A percentile compares a stretch with the other conserved stretches of the same genome.
These are phyloP conservation scores for Larimichthys crocea DNA, from an alignment of 2,113 vertebrate genomes.

Conservation along the genomic window DNA sequence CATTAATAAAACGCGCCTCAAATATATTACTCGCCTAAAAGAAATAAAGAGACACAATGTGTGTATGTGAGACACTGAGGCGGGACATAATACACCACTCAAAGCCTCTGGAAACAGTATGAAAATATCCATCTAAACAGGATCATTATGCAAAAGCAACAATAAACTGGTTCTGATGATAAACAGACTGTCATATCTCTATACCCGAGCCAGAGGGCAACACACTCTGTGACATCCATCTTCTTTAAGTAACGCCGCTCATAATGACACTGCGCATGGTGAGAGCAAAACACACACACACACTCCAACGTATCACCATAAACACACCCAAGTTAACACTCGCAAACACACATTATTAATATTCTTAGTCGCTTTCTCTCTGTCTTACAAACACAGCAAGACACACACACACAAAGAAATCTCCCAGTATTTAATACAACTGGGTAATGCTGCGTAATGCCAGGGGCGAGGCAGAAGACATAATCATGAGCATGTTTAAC, in stretches of 20 bases:
- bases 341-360: slow-evolving; percentile 61
- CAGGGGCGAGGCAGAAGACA: slow-evolving; percentile 65
- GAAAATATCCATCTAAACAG: slow-evolving; percentile 69
- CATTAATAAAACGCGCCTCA: slow-evolving; percentile 8
- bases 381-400: slow-evolving; percentile 42
- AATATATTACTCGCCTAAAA: slow-evolving; percentile 4
- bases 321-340: slow-evolving; percentile 50
- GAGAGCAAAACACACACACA: slow-evolving; percentile 49
- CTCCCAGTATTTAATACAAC: slow-evolving; percentile 63
- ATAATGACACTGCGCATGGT: slow-evolving; percentile 56
- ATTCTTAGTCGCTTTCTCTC: slow-evolving; percentile 45
- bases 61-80: slow-evolving; percentile 27
- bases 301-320: not conserved
- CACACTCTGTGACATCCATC: slow-evolving; percentile 74
- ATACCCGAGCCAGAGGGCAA: slow-evolving; percentile 78
- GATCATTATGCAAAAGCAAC: slow-evolving; percentile 78
- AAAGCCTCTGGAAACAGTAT: slow-evolving; percentile 59
- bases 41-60: slow-evolving; percentile 24
- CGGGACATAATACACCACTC: slow-evolving; percentile 47
- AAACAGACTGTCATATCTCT: slow-evolving; percentile 78
- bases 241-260: slow-evolving; percentile 77
- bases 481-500: slow-evolving; percentile 72
- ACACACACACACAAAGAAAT: slow-evolving; percentile 25
- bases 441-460: slow-evolving; percentile 41
- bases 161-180: slow-evolving; percentile 78